Evolutionary conservation across 1,140 invertebrate species (phyloP).

Genomic region (Eueides isabella): DNA sequence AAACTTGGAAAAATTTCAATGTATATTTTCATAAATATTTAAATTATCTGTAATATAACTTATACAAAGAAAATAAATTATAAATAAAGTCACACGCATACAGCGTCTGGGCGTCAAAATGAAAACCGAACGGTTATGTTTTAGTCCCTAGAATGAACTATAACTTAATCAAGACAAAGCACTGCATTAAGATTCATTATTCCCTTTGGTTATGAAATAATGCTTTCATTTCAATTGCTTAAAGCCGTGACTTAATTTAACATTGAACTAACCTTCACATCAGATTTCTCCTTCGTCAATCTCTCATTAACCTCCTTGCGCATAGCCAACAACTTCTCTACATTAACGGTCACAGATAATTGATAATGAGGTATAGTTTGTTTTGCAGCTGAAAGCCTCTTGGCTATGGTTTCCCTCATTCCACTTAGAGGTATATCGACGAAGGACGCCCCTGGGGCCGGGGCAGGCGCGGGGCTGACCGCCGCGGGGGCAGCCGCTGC

Average conservation of each 20-base stretch:
- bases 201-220: no score
- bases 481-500: slow-evolving; percentile 73
- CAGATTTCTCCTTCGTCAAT: slow-evolving; percentile 88
- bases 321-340: slow-evolving; percentile 88
- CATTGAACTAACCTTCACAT: slow-evolving; percentile 75
- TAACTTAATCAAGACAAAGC: no score
- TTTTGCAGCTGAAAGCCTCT: slow-evolving; percentile 96
- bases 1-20: no score
- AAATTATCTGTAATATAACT: no score
- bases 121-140: no score
- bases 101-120: no score
- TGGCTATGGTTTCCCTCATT: slow-evolving; percentile 95
- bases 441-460: slow-evolving; percentile 81
- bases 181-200: no score
- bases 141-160: no score
- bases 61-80: no score
- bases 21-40: no score
- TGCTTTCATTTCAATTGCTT: no score
- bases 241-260: not conserved
- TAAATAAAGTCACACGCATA: no score
- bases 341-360: slow-evolving; percentile 92
- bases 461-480: slow-evolving; percentile 51
- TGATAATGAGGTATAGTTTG: slow-evolving; percentile 98
- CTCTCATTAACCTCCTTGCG: slow-evolving; percentile 89
- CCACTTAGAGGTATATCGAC: slow-evolving; percentile 93